These are phyloP conservation scores for Silurus lanzhouensis DNA, from an alignment of 2,797 vertebrate species.

Conservation along the genomic window DNA sequence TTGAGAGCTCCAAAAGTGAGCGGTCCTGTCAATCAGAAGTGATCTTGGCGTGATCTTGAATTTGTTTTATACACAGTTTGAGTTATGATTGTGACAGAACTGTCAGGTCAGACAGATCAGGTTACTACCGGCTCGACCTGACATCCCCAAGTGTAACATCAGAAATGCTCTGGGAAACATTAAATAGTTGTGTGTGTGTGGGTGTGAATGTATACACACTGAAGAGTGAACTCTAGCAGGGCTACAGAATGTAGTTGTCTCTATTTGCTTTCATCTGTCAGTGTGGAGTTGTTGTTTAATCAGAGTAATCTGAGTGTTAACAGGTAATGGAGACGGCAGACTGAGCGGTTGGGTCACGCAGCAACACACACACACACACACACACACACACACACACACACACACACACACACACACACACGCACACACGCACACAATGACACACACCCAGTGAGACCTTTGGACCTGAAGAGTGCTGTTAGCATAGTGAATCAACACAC, in stretches of 20 bases:
- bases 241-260: conserved; percentile 57
- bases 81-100: conserved; percentile 39
- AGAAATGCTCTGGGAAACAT: conserved; percentile 50
- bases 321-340: conserved; percentile 57
- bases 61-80: not conserved
- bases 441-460: conserved; percentile 68
- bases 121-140: conserved; percentile 54
- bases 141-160: conserved; percentile 52
- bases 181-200: not conserved
- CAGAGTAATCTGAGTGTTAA: conserved; percentile 65
- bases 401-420: conserved; percentile 39
- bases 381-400: conserved; percentile 59
- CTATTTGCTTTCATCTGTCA: conserved; percentile 67
- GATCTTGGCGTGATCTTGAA: not conserved
- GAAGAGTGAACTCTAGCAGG: conserved; percentile 59
- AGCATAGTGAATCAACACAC: conserved; percentile 60
- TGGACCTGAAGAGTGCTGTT: conserved; percentile 62
- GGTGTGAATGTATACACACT: conserved; percentile 28
- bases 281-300: conserved; percentile 55
- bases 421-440: conserved; percentile 56
- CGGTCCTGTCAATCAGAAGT: not conserved
- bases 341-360: conserved; percentile 54
- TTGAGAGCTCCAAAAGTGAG: not conserved
- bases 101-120: conserved; percentile 43
- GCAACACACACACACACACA: conserved; percentile 32